Conservation (phyloP, 2,113 vertebrate genomes). For the Vidua chalybeata region DNA sequence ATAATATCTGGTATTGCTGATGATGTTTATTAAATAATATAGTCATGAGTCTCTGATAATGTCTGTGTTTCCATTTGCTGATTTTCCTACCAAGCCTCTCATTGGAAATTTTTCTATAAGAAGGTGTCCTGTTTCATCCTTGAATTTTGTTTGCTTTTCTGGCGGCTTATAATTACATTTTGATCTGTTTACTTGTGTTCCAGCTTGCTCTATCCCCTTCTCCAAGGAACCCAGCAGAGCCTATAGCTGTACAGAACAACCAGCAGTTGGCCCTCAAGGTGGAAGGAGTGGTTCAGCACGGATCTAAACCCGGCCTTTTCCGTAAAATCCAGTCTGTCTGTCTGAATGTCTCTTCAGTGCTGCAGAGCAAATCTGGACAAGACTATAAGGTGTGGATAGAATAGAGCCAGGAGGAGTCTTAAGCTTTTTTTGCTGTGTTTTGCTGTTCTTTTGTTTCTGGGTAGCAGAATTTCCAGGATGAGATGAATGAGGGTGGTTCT, state of each 20-base stretch:
- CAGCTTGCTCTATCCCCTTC: conserved; percentile 95
- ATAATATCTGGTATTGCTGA: not conserved
- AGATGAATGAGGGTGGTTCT: not conserved
- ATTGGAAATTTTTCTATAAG: not conserved
- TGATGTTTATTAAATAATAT: not conserved
- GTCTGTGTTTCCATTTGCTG: not conserved
- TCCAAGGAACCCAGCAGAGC: conserved; percentile 89
- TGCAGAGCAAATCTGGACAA: conserved; percentile 90
- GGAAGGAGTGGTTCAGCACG: conserved; percentile 96
- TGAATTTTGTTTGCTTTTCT: not conserved
- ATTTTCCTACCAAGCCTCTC: not conserved
- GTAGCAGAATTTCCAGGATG: not conserved
- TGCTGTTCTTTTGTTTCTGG: not conserved
- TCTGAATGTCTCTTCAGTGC: conserved; percentile 89
- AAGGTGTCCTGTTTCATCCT: not conserved
- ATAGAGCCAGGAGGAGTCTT: not conserved
- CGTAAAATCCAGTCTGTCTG: conserved; percentile 95
- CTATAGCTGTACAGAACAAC: conserved; percentile 92
- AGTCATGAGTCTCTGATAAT: not conserved
- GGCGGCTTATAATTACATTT: not conserved
- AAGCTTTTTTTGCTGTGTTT: not conserved
- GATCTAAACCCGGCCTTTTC: conserved; percentile 92
- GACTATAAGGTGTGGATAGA: conserved; percentile 85
- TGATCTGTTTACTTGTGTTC: not conserved
- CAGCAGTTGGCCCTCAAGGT: conserved; percentile 95